These are phyloP conservation scores for Patella caerulea DNA, from an alignment of 2,888 invertebrate species.

Conservation along the genomic window DNA sequence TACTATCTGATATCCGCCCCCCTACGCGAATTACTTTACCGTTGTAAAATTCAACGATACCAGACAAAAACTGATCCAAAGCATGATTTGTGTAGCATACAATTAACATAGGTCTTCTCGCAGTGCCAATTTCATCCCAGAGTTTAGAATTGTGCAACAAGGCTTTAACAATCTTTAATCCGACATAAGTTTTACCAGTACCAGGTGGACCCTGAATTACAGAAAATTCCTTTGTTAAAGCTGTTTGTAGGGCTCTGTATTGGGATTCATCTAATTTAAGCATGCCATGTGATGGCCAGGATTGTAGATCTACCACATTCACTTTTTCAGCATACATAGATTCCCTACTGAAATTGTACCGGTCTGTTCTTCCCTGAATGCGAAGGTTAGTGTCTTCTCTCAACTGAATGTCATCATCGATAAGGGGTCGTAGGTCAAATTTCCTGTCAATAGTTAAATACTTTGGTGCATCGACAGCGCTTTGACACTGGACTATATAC, in stretches of 20 bases:
- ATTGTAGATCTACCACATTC: slow-evolving; percentile 13
- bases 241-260: slow-evolving; percentile 57
- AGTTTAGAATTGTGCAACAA: slow-evolving; percentile 76
- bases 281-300: slow-evolving; percentile 54
- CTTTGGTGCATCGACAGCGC: slow-evolving; percentile 42
- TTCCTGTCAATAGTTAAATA: slow-evolving; percentile 39
- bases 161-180: slow-evolving; percentile 80
- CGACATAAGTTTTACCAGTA: slow-evolving; percentile 87
- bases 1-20: slow-evolving; percentile 53
- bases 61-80: slow-evolving; percentile 70
- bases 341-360: slow-evolving; percentile 26
- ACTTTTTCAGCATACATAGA: slow-evolving; percentile 19
- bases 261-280: slow-evolving; percentile 65
- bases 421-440: slow-evolving; percentile 46
- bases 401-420: slow-evolving; percentile 40
- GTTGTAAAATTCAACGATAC: slow-evolving; percentile 56
- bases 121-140: slow-evolving; percentile 66
- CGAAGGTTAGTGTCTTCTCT: slow-evolving; percentile 27
- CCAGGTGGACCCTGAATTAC: slow-evolving; percentile 82
- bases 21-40: slow-evolving; percentile 63
- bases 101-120: slow-evolving; percentile 61
- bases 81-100: slow-evolving; percentile 72
- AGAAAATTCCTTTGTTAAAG: slow-evolving; percentile 64
- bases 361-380: not conserved
- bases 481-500: slow-evolving; percentile 49